A percentile compares a stretch with the other conserved stretches of the same genome.
Evolutionary conservation across 2,113 vertebrate species (phyloP).

Genomic region (Agelaius phoeniceus): DNA sequence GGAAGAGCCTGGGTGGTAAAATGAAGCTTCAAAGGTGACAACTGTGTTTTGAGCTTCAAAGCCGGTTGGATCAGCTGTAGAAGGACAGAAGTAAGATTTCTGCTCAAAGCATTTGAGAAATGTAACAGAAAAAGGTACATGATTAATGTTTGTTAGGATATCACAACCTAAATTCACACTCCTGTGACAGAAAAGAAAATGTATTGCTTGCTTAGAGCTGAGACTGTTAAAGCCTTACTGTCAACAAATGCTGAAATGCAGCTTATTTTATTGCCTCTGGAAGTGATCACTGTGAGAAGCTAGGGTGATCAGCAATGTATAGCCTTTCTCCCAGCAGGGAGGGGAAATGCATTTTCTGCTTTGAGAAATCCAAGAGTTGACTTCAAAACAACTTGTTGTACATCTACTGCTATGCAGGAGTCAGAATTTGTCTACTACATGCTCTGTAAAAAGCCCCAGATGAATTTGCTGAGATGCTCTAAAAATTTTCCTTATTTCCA

Average conservation of each 20-base stretch:
- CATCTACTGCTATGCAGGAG: background rate
- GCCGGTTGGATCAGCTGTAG: background rate
- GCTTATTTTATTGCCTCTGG: constrained; percentile 16
- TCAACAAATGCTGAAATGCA: constrained; percentile 20
- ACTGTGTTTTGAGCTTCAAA: background rate
- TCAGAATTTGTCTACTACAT: background rate
- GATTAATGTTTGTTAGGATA: background rate
- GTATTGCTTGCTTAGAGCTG: background rate
- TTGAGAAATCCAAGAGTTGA: background rate
- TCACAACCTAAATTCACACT: background rate
- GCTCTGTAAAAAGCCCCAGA: background rate
- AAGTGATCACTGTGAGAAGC: background rate
- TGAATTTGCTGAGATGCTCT: background rate
- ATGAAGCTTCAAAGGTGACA: background rate
- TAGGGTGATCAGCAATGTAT: background rate
- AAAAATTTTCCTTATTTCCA: background rate
- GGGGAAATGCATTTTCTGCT: background rate
- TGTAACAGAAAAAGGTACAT: background rate
- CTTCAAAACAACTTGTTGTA: background rate
- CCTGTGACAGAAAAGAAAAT: background rate
- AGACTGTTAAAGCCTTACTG: background rate
- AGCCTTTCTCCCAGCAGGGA: background rate
- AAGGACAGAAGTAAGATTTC: background rate
- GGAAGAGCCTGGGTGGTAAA: background rate
- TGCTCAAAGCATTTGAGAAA: background rate